Percentiles rank a stretch among this genome's conserved stretches.
These are phyloP conservation scores for Campaea margaritaria DNA, from an alignment of 2,888 invertebrate species.

Conservation along the genomic window DNA sequence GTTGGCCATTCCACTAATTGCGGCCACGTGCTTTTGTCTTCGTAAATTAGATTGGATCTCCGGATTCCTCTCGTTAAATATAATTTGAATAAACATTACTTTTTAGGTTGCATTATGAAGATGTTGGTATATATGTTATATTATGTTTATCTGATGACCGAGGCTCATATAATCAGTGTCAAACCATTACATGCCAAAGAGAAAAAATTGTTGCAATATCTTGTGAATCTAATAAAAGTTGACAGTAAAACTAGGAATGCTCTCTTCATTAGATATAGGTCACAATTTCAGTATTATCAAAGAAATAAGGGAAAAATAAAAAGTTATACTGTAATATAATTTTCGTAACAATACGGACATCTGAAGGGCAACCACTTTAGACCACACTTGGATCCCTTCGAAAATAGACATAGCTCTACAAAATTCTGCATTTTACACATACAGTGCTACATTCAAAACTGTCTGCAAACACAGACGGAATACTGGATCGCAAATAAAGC, in stretches of 20 bases:
- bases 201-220: no score
- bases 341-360: no score
- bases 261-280: no score
- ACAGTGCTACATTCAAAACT: conserved; percentile 35
- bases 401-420: conserved; percentile 26
- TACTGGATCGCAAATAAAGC: conserved; percentile 34
- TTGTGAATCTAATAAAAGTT: no score
- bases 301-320: no score
- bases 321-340: no score
- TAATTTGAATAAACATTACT: conserved; percentile 55
- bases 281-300: no score
- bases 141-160: not conserved
- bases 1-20: conserved; percentile 84
- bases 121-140: not conserved
- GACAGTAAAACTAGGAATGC: no score
- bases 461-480: conserved; percentile 39
- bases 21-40: conserved; percentile 79
- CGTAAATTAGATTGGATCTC: conserved; percentile 77
- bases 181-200: no score
- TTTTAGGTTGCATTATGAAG: not conserved
- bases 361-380: not conserved
- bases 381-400: conserved; percentile 17
- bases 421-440: conserved; percentile 24
- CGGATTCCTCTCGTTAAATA: conserved; percentile 63
- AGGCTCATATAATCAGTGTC: no score